Evolutionary conservation across 2,888 invertebrate species (phyloP).

Genomic region (Zaprionus obscuricornis): DNA sequence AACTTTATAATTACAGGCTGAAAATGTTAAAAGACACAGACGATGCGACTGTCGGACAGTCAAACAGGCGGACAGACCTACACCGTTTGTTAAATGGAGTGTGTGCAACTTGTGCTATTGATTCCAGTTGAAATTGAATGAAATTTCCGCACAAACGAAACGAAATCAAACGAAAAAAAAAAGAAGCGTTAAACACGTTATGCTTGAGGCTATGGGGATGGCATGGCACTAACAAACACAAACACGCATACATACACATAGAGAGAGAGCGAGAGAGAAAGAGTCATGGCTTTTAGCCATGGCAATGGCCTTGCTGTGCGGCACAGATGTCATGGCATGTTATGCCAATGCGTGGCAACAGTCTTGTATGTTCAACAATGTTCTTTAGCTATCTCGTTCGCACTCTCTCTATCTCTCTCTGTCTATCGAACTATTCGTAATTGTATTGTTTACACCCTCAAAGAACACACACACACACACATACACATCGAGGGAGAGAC

Average conservation of each 20-base stretch:
- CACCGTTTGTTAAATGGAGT: background rate
- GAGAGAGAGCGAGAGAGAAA: too few relatives aligned
- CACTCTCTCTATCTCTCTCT: conserved; percentile 1
- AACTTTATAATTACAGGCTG: conserved; percentile 44
- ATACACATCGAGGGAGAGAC: too few relatives aligned
- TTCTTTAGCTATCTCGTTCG: conserved; percentile 9
- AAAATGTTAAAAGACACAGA: background rate
- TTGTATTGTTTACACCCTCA: conserved; percentile 36
- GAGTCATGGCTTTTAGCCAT: too few relatives aligned
- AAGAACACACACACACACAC: conserved; percentile 12
- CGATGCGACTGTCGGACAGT: background rate
- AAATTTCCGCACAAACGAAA: conserved; percentile 42
- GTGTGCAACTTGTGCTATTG: conserved; percentile 29
- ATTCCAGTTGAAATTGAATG: conserved; percentile 55
- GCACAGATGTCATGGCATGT: background rate
- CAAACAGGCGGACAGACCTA: background rate
- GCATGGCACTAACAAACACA: too few relatives aligned
- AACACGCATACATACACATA: too few relatives aligned
- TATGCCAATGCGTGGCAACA: background rate
- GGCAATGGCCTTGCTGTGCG: conserved; percentile 3
- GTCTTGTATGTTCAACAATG: background rate
- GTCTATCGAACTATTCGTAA: conserved; percentile 9
- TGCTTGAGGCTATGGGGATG: too few relatives aligned
- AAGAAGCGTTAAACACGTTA: conserved; percentile 31
- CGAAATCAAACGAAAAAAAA: conserved; percentile 31